These are phyloP conservation scores for Trialeurodes vaporariorum DNA, from an alignment of 1,140 invertebrate genomes.

Conservation along the genomic window DNA sequence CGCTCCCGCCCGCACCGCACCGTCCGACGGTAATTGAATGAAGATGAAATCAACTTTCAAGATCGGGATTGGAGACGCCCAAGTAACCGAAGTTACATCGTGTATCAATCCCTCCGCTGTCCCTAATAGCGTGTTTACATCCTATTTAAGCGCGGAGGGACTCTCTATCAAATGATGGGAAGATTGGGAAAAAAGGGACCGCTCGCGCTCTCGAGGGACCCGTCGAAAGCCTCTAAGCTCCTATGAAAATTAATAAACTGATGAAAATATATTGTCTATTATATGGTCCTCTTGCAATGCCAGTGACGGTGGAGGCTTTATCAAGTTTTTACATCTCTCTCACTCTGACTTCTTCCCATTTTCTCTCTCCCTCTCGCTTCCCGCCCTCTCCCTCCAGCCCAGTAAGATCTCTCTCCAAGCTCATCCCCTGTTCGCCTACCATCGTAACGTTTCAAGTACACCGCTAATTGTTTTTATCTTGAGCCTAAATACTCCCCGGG, in stretches of 20 bases:
- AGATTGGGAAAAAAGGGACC: background rate
- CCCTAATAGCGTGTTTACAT: background rate
- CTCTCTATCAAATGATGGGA: background rate
- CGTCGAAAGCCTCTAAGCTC: background rate
- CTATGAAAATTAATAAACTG: conserved; percentile 1
- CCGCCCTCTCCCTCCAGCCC: background rate
- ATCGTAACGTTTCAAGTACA: no score
- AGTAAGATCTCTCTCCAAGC: no score
- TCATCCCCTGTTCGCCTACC: no score
- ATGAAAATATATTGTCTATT: conserved; percentile 1
- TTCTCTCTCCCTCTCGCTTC: background rate
- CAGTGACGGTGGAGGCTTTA: background rate
- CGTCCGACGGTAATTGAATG: no score
- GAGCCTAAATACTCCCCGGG: no score
- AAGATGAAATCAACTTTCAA: no score
- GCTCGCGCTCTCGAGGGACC: background rate
- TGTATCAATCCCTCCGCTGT: no score
- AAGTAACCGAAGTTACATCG: no score
- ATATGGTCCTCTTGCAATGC: background rate
- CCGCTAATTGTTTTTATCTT: no score
- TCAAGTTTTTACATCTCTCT: background rate
- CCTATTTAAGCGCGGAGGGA: background rate
- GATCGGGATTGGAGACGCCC: no score
- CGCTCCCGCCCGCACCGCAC: no score
- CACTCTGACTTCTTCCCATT: background rate